Percentiles rank a stretch among this genome's conserved stretches.
phyloP scores from a whole-genome alignment of 2,797 vertebrate genomes.

The Mormyrops attenuatus region DNA sequence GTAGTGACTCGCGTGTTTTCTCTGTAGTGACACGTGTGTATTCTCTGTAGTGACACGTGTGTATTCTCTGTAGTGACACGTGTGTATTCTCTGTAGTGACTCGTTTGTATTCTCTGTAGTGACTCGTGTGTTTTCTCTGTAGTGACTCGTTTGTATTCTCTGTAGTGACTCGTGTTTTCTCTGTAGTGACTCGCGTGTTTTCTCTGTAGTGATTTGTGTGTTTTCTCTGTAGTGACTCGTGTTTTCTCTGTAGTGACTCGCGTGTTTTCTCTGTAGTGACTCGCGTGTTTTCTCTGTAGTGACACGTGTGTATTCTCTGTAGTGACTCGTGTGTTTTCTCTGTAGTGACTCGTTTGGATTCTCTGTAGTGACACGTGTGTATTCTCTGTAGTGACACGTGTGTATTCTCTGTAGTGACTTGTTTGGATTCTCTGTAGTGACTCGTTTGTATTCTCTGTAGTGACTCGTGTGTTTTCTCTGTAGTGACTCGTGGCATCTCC shows the following conservation, averaged over 20 bases:
- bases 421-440: too few species aligned
- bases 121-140: background rate
- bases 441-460: too few species aligned
- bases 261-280: too few species aligned
- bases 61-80: background rate
- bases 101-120: too few species aligned
- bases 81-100: background rate
- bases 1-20: background rate
- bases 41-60: background rate
- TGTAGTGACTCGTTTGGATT: background rate
- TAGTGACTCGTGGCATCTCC: background rate
- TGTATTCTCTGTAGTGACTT: background rate
- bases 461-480: background rate
- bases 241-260: too few species aligned
- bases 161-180: too few species aligned
- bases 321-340: background rate
- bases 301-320: background rate
- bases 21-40: background rate
- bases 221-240: too few species aligned
- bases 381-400: background rate
- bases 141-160: background rate
- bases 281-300: too few species aligned
- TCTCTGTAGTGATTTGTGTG: too few species aligned
- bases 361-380: background rate
- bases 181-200: too few species aligned